Evolutionary conservation across 2,797 vertebrate species (phyloP).

Genomic region (Spheniscus humboldti): DNA sequence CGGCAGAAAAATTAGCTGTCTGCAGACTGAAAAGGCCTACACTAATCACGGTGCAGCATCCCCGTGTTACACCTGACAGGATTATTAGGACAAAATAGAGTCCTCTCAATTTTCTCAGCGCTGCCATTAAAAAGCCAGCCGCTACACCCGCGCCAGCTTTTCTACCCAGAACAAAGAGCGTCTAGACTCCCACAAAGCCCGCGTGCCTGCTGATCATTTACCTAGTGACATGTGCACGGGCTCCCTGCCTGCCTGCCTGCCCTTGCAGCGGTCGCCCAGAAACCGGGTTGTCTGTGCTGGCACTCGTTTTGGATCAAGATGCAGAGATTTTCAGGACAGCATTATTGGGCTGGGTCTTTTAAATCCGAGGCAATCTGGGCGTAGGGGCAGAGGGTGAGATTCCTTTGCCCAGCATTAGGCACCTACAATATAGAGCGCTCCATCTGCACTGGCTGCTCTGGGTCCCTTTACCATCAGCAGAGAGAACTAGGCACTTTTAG

Average conservation of each 20-base stretch:
- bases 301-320: neutral
- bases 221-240: neutral
- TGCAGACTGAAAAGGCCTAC: conserved; percentile 48
- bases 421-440: neutral
- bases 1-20: conserved; percentile 75
- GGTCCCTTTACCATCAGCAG: neutral
- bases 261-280: neutral
- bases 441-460: neutral
- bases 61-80: conserved; percentile 59
- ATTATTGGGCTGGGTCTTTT: neutral
- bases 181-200: conserved; percentile 15
- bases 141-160: neutral
- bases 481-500: neutral
- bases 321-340: neutral
- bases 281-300: neutral
- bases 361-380: neutral
- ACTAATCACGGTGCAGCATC: conserved; percentile 60
- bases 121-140: conserved; percentile 28
- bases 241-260: neutral
- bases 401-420: neutral
- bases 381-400: neutral
- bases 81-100: conserved; percentile 63
- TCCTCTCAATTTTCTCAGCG: conserved; percentile 58
- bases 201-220: neutral
- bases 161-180: conserved; percentile 32